Conservation (phyloP, 2,113 vertebrate species). For the Hystrix cristata region DNA sequence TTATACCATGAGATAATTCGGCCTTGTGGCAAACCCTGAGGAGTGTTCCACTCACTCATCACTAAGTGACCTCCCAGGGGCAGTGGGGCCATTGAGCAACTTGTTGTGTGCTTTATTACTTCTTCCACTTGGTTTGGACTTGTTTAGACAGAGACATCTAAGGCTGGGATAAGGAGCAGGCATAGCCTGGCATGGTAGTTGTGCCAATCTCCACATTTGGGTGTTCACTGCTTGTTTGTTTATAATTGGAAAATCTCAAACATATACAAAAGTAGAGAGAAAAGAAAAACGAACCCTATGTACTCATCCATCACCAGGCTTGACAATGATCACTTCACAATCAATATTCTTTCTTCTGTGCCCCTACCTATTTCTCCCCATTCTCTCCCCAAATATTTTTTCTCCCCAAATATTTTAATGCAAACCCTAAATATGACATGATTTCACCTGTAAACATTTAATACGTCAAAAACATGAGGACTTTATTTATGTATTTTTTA, state of each 20-base stretch:
- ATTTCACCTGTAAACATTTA: neutral
- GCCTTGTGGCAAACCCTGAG: neutral
- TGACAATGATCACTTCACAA: neutral
- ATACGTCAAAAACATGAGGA: neutral
- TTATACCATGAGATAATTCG: neutral
- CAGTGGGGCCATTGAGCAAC: neutral
- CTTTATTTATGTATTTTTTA: too few relatives aligned
- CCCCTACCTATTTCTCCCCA: neutral
- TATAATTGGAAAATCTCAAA: neutral
- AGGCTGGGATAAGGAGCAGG: neutral
- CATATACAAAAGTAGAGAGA: neutral
- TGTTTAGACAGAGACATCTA: neutral
- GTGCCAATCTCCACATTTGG: neutral
- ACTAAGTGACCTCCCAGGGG: neutral
- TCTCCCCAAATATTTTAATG: neutral
- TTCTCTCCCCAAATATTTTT: neutral
- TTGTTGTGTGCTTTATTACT: neutral
- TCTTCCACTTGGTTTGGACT: neutral
- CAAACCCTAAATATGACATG: neutral
- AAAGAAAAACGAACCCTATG: neutral
- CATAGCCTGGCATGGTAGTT: neutral
- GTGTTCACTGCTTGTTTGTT: neutral
- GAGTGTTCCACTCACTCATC: neutral
- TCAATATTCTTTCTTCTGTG: neutral
- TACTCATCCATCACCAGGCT: too few relatives aligned